These are phyloP conservation scores for Odontophorus gujanensis DNA, from an alignment of 2,113 vertebrate genomes.

Conservation along the genomic window DNA sequence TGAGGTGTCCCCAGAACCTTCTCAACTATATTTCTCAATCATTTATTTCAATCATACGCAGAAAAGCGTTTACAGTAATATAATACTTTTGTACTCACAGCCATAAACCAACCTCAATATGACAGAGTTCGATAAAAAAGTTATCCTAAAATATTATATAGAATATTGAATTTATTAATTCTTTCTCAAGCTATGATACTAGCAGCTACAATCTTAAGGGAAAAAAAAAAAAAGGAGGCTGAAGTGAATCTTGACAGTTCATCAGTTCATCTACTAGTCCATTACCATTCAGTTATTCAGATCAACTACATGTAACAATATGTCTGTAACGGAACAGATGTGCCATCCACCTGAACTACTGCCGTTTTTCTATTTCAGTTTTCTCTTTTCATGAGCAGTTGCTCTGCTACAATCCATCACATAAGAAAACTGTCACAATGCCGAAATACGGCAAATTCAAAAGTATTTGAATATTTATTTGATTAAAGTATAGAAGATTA, in stretches of 20 bases:
- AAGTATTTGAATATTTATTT: slow-evolving; percentile 73
- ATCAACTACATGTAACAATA: background rate
- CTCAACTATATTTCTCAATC: no score
- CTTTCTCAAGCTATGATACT: background rate
- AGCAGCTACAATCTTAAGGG: background rate
- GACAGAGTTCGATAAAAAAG: fast-evolving
- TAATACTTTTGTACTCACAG: background rate
- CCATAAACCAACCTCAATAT: background rate
- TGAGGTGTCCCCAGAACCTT: no score
- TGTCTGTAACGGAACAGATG: background rate
- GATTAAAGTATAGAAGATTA: slow-evolving; percentile 68
- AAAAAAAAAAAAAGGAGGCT: background rate
- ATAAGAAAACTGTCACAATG: slow-evolving; percentile 39
- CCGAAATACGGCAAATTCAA: slow-evolving; percentile 42
- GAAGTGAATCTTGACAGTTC: background rate
- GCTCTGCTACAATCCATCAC: slow-evolving; percentile 29
- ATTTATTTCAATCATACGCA: background rate
- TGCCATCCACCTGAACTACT: slow-evolving; percentile 15
- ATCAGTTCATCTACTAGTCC: background rate
- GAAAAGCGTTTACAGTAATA: background rate
- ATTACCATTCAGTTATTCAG: background rate
- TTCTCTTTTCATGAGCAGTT: slow-evolving; percentile 27
- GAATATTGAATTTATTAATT: background rate
- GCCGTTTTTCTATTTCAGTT: background rate
- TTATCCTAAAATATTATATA: background rate